Base-by-base conservation (phyloP, 92 coral and sea anemone genomes). In the Phenganax marumi region DNA sequence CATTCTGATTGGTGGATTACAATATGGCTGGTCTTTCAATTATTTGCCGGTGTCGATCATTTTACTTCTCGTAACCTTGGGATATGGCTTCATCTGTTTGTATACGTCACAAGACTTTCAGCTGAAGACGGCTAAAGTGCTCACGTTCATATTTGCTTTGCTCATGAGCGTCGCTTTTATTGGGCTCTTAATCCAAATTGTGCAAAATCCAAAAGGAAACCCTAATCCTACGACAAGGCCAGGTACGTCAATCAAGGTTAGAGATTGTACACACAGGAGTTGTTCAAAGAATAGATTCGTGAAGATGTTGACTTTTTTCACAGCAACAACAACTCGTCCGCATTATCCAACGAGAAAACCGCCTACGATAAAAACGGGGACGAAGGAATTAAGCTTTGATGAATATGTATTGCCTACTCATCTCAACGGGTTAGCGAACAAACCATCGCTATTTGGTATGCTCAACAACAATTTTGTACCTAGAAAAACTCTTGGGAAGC, bases 51-150 rank as follows among this genome's bases (percentile, higher is more conserved):
- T 83, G 0, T 46, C 89, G 6, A 60, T 88, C 47, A 82, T 92
- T 0, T 85, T 95, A 5, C 64, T 74, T 0, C 26, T 87, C 7
- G 60, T 86, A 2, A 80, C 98, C 0, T 73, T 95, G 50, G 88
- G 91, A 0, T 95, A 48, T 68, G 88, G 89, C 3, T 47, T 89
- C 8, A 78, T 90, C 43, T 95, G 98, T 57, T 92, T 95, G 50
- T 92, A 82, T 80, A 92, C 97, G 21, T 90, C 93, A 16, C 97
- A 92, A 69, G 90, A 93, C 19, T 92, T 95, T 82, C 98, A 95
- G 81, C 85, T 95, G 12, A 92, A 92, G 82, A 80, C 80, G 12
- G 98, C 98, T 19, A 90, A 89, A 57, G 12, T 92, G 0, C 83
- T 95, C 25, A 86, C 98, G 11, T 53, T 92, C 11, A 24, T 89